A percentile compares a stretch with the other conserved stretches of the same genome.
These are phyloP conservation scores for Osedax frankpressi DNA, from an alignment of 2,888 invertebrate species.

Conservation along the genomic window DNA sequence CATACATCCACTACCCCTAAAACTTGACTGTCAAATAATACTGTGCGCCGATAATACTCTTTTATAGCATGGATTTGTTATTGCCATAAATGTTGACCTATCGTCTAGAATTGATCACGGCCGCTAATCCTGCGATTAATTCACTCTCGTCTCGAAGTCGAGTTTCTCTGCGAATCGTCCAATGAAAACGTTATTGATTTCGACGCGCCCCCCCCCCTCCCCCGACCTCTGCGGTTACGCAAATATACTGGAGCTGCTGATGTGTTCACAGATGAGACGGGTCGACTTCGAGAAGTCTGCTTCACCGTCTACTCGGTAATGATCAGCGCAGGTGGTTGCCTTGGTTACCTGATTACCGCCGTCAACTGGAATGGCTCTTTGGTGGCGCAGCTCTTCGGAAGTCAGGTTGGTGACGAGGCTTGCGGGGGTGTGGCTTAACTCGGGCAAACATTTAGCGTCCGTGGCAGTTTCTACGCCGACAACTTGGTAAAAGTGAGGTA, in stretches of 20 bases:
- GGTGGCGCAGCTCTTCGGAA: conserved; percentile 54
- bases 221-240: conserved; percentile 88
- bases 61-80: no score
- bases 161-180: no score
- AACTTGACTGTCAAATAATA: no score
- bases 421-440: not conserved
- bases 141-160: no score
- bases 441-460: not conserved
- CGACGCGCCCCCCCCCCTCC: conserved; percentile 80
- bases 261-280: conserved; percentile 69
- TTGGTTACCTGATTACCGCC: conserved; percentile 64
- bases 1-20: no score
- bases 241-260: conserved; percentile 85
- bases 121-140: no score
- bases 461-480: not conserved
- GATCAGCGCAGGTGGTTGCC: conserved; percentile 85
- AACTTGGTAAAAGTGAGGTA: not conserved
- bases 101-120: no score
- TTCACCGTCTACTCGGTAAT: conserved; percentile 87
- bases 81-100: no score
- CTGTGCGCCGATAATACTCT: no score
- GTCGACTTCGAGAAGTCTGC: conserved; percentile 82
- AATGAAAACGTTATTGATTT: no score
- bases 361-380: conserved; percentile 79
- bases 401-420: conserved; percentile 38